These are phyloP conservation scores for Sussaba pulchella DNA, from an alignment of 2,888 invertebrate species.

Conservation along the genomic window DNA sequence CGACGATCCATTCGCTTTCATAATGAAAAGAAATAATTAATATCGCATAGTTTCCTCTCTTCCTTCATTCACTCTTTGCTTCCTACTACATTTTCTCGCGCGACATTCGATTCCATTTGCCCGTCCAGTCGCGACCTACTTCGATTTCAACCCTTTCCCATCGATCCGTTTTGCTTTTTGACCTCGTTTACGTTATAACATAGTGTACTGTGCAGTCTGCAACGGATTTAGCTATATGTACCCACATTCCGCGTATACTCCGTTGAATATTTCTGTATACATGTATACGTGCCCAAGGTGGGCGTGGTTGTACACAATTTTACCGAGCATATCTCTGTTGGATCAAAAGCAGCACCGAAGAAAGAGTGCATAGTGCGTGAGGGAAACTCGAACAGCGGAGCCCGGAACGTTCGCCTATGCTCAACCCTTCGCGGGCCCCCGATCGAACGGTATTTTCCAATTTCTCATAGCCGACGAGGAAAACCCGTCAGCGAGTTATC, in stretches of 20 bases:
- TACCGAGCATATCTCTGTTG: constrained; percentile 34
- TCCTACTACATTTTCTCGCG: constrained; percentile 23
- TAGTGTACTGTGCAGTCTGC: background rate
- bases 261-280: too few relatives aligned
- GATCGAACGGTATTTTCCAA: constrained; percentile 60
- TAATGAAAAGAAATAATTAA: constrained; percentile 26
- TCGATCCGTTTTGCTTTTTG: constrained; percentile 55
- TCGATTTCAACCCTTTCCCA: constrained; percentile 46
- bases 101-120: constrained; percentile 55
- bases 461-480: constrained; percentile 49
- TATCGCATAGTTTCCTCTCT: constrained; percentile 5
- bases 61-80: constrained; percentile 1
- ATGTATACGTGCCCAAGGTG: constrained; percentile 32
- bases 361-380: constrained; percentile 34
- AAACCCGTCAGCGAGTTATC: constrained; percentile 60
- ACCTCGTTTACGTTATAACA: constrained; percentile 46
- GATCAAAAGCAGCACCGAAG: background rate
- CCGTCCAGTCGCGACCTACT: constrained; percentile 49
- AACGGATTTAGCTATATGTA: background rate
- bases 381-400: constrained; percentile 20
- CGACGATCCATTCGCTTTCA: background rate
- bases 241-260: background rate
- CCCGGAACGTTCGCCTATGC: background rate
- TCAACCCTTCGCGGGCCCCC: constrained; percentile 2
- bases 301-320: constrained; percentile 52